Evolutionary conservation across 2,888 invertebrate genomes (phyloP), one percentile per base, ranked within the genome.

Genomic region (Neoitamus cyanurus): DNA sequence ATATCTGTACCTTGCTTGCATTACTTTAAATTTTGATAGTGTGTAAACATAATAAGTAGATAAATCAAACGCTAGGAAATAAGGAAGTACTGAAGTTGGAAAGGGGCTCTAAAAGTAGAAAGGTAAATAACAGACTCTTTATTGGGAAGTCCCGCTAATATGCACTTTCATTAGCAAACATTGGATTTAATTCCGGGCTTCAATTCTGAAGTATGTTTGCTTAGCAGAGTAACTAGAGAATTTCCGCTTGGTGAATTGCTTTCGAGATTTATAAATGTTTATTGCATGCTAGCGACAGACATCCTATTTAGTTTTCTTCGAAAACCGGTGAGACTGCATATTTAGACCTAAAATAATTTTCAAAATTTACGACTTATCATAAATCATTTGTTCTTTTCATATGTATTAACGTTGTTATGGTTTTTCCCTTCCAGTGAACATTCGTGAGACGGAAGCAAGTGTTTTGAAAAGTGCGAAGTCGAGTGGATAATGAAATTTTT

Each of bases 401-500:
- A 20, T 20, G 20, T 58, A 7, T 11, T 25, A 58, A 25, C 3
- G 15, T 58, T 9, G 7, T 7, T 3, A 25, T 9, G n/a, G n/a
- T 3, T 4, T 20, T 58, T 58, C 20, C n/a, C 3, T 20, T 58
- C 15, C 7, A 58, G 58, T 20, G 6, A 20, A 58, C 58, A 20
- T 25, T 15, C 2, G 9, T 20, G 25, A 58, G 0, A 58, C 6
- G 31, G n/a, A 36, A 36, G 73, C 4, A 77, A 77, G 28, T n/a
- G 25, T 46, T 42, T 9, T 77, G 11, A 28, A 37, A 77, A 46
- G 36, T 42, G n/a, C 9, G 11, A 37, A 20, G 42, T 77, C 25
- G n/a, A 77, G 28, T 77, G 46, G 46, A 77, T 77, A 42, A 77
- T 46, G 77, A 25, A 11, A 42, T 37, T 46, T 42, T 77, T 28